Evolutionary conservation across 2,797 vertebrate species (phyloP), one percentile per base, ranked within the genome.

Genomic region (Dallia pectoralis): DNA sequence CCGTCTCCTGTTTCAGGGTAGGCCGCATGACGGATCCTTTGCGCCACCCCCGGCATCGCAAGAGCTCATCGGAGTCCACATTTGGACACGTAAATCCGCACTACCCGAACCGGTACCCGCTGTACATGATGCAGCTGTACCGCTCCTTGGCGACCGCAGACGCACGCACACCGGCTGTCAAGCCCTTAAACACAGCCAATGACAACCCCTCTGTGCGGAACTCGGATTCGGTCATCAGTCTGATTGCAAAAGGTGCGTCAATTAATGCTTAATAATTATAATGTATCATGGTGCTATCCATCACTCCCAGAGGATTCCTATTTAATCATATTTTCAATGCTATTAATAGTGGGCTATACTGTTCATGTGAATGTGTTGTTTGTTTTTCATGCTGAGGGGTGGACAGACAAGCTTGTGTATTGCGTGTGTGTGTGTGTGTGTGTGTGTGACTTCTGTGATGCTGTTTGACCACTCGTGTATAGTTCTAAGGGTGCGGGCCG

Each of bases 51-150:
- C 74, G 48, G 19, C 59, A 74, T 77, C 78, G 59, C 15, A 19
- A 59, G 19, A 69, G 61, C 30, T 56, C 25, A 18, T 73, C 67
- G 0, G 4, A 78, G 64, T 73, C n/a, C 32, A 44, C 53, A 64
- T 79, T 32, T n/a, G 80, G 40, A n/a, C 70, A 74, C 4, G 70
- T 73, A 76, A 88, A 89, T 29, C 84, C 88, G 1, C 68, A 48
- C 69, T 80, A 81, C 32, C 79, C 51, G 22, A 80, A 78, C 68
- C 83, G 87, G 71, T 93, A 88, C 75, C 93, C 91, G 9, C 83
- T 81, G 36, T 95, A 93, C 88, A 96, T 96, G 95, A 93, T 96
- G 93, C 93, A 96, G 82, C 90, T 96, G 56, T 95, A 95, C 79
- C 91, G 90, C 73, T 83, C 93, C 69, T 90, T 93, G 79, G 85